Conservation (phyloP, 2,113 vertebrate species). For the Takifugu bimaculatus region DNA sequence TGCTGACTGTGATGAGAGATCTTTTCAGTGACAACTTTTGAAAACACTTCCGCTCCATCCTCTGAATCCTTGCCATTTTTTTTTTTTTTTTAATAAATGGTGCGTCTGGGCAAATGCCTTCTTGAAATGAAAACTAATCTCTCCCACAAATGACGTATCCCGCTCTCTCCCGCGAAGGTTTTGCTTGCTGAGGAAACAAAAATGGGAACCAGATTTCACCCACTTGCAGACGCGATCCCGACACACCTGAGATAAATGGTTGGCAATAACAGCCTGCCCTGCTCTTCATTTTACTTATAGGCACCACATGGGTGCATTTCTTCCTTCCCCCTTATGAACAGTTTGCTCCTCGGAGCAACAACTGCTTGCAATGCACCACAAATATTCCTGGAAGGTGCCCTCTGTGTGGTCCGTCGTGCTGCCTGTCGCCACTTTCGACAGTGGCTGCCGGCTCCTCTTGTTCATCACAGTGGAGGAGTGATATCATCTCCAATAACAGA, state of each 20-base stretch:
- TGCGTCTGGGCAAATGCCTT: constrained; percentile 50
- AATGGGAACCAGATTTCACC: constrained; percentile 58
- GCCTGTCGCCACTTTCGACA: constrained; percentile 49
- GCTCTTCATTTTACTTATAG: constrained; percentile 45
- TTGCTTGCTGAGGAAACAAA: constrained; percentile 55
- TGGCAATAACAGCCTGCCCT: constrained; percentile 26
- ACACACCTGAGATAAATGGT: constrained; percentile 50
- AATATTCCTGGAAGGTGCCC: constrained; percentile 29
- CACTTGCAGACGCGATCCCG: constrained; percentile 28
- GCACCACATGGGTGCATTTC: constrained; percentile 25
- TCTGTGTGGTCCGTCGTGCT: constrained; percentile 26
- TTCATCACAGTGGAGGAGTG: constrained; percentile 53
- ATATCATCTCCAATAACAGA: constrained; percentile 75
- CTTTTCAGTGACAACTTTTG: constrained; percentile 44
- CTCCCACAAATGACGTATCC: constrained; percentile 28
- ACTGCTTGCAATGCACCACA: constrained; percentile 34
- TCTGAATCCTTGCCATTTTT: constrained; percentile 5
- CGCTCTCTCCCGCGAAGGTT: constrained; percentile 54
- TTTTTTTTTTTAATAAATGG: constrained; percentile 7
- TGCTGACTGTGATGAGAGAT: constrained; percentile 50
- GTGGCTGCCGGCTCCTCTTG: constrained; percentile 52
- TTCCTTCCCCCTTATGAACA: constrained; percentile 11
- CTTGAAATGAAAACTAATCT: constrained; percentile 54
- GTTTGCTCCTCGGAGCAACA: constrained; percentile 23
- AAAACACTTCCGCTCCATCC: constrained; percentile 21